phyloP scores from a whole-genome alignment of 2,888 invertebrate genomes.

The Ophraella communa region DNA sequence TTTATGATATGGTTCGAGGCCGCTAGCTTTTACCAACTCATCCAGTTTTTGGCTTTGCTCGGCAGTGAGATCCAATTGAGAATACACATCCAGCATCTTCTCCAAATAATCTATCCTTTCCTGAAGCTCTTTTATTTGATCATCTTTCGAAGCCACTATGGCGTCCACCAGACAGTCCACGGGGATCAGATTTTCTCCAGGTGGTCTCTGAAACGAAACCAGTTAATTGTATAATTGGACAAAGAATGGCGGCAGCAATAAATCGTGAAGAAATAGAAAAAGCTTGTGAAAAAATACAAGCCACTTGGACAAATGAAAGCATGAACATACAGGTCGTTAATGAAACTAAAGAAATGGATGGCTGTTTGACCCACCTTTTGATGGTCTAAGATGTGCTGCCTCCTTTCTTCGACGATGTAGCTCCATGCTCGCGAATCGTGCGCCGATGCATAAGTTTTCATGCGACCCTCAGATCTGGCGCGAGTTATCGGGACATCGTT shows the following conservation, averaged over 20 bases:
- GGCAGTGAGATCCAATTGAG: constrained; percentile 48
- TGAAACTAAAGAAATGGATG: too few species aligned
- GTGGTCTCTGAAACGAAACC: constrained; percentile 46
- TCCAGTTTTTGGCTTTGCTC: constrained; percentile 49
- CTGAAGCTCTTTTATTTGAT: constrained; percentile 62
- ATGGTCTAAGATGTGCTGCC: constrained; percentile 64
- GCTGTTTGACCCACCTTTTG: too few species aligned
- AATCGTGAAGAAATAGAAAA: too few species aligned
- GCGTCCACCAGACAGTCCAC: constrained; percentile 55
- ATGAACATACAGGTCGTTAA: too few species aligned
- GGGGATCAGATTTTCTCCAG: constrained; percentile 54
- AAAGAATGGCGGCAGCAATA: too few species aligned
- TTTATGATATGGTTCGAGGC: background rate
- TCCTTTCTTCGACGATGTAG: constrained; percentile 63
- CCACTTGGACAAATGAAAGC: too few species aligned
- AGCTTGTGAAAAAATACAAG: too few species aligned
- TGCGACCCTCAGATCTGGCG: constrained; percentile 60
- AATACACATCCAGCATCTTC: constrained; percentile 46
- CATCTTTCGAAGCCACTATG: constrained; percentile 60
- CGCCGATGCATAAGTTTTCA: constrained; percentile 65
- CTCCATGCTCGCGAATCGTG: constrained; percentile 67
- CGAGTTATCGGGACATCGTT: constrained; percentile 7
- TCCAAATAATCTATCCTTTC: constrained; percentile 58
- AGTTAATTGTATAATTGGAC: too few species aligned
- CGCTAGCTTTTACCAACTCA: constrained; percentile 41